A percentile compares a stretch with the other conserved stretches of the same genome.
Evolutionary conservation across 1,140 invertebrate genomes (phyloP).

Genomic region (Cherax quadricarinatus): DNA sequence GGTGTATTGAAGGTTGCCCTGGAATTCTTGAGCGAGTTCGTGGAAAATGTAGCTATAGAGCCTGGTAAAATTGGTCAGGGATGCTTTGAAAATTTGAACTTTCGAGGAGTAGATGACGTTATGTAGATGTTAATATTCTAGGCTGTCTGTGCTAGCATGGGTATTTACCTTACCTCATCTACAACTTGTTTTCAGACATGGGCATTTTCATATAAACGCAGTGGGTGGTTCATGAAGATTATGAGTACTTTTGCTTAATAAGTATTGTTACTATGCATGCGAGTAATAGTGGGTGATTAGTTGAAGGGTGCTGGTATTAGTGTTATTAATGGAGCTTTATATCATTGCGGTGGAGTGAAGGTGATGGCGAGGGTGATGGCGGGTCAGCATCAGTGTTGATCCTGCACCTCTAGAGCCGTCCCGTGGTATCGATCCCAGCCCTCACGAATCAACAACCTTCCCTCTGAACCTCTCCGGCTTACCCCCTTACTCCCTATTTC

Average conservation of each 20-base stretch:
- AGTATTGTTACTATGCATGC: background rate
- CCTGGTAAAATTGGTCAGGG: no score
- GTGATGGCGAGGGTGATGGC: background rate
- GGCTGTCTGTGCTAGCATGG: no score
- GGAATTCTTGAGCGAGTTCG: no score
- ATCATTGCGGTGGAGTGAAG: background rate
- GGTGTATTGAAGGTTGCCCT: no score
- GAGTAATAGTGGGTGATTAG: background rate
- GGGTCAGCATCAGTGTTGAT: conserved; percentile 10
- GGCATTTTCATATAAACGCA: no score
- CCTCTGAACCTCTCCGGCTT: background rate
- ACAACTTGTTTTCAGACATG: no score
- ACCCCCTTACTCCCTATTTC: background rate
- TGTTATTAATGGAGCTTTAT: background rate
- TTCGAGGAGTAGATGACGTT: no score
- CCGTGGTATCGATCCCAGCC: conserved; percentile 5
- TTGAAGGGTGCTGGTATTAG: background rate
- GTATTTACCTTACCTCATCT: no score
- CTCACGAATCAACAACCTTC: conserved; percentile 10
- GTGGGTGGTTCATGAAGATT: no score
- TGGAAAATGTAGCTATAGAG: no score
- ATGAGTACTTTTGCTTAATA: background rate
- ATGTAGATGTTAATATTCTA: no score
- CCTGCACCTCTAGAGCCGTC: conserved; percentile 8
- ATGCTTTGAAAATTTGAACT: no score